Evolutionary conservation across 2,113 vertebrate genomes (phyloP).

Genomic region (Ochotona princeps): DNA sequence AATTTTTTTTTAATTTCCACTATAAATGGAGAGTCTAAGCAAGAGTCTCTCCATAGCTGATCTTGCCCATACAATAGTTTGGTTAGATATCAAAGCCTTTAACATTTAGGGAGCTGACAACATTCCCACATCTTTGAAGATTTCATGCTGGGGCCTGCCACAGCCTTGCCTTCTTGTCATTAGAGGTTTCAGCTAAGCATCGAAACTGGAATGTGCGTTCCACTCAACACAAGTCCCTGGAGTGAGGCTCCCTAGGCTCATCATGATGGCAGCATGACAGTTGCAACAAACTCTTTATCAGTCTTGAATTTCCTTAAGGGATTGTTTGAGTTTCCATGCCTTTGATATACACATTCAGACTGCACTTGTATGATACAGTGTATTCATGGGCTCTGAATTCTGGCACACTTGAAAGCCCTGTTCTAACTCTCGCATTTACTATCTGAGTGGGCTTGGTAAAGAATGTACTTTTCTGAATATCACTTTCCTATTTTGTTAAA

Average conservation of each 20-base stretch:
- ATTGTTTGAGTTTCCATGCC: not conserved
- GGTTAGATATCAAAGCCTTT: not conserved
- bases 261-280: not conserved
- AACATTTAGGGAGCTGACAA: not conserved
- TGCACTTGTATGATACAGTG: rapidly evolving
- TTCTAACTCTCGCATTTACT: not conserved
- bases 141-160: not conserved
- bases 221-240: not conserved
- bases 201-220: not conserved
- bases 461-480: not conserved
- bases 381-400: not conserved
- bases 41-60: not conserved
- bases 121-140: not conserved
- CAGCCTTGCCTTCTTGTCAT: not conserved
- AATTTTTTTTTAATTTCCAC: not conserved
- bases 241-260: not conserved
- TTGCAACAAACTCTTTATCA: not conserved
- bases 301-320: not conserved
- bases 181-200: not conserved
- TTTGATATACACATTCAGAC: not conserved
- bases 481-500: not conserved
- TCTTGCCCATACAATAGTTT: not conserved
- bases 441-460: not conserved
- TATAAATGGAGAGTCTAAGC: not conserved
- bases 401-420: not conserved